Conservation (phyloP, 2,888 invertebrate genomes). For the Cepaea hortensis region DNA sequence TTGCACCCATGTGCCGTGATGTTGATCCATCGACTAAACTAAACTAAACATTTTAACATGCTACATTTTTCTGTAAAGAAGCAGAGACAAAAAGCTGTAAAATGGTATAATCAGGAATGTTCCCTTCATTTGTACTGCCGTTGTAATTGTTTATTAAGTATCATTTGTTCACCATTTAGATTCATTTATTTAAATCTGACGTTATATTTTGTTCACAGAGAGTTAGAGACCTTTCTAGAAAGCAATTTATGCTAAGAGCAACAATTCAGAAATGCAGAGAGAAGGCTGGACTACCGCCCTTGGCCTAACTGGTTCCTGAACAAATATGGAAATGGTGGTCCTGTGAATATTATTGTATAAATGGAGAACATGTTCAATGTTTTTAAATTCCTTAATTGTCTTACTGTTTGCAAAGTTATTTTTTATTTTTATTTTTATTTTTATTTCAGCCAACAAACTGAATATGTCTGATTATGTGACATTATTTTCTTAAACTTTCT, state of each 20-base stretch:
- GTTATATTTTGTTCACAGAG: constrained; percentile 78
- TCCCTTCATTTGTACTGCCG: neutral
- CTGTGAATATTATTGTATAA: neutral
- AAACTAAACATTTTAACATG: no score
- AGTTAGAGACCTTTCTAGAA: constrained; percentile 93
- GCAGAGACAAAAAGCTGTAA: neutral
- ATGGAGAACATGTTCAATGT: no score
- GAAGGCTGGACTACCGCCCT: constrained; percentile 84
- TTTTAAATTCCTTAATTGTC: no score
- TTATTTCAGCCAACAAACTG: no score
- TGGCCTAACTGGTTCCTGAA: constrained; percentile 54
- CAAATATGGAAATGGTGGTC: neutral
- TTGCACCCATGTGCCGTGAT: no score
- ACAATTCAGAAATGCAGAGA: constrained; percentile 97
- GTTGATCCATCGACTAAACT: no score
- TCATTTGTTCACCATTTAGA: neutral
- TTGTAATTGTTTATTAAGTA: neutral
- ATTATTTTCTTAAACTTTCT: no score
- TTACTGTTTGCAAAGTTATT: no score
- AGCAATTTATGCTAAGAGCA: constrained; percentile 96
- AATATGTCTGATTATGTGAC: no score
- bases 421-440: no score
- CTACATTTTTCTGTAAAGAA: neutral
- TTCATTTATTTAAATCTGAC: neutral
- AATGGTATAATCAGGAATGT: neutral